These are phyloP conservation scores for Micrasema minimum DNA, from an alignment of 1,140 invertebrate genomes.

Conservation along the genomic window DNA sequence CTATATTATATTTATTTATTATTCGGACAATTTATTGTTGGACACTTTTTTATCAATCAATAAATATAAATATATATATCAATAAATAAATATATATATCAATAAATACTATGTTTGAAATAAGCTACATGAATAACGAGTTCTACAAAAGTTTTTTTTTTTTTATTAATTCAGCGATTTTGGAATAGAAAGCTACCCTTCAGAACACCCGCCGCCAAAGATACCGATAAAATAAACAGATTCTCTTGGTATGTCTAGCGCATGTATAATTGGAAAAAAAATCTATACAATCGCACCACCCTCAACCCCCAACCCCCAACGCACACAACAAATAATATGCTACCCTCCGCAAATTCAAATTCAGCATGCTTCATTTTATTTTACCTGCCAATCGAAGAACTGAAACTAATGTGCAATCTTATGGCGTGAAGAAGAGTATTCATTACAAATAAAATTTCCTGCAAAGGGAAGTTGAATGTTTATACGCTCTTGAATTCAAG, in stretches of 20 bases:
- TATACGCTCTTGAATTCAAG: background rate
- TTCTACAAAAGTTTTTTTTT: too few relatives aligned
- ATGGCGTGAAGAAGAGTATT: background rate
- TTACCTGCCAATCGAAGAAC: conserved; percentile 37
- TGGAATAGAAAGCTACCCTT: conserved; percentile 10
- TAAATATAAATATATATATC: too few relatives aligned
- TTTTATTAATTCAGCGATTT: too few relatives aligned
- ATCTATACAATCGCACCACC: conserved; percentile 19
- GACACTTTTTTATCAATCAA: too few relatives aligned
- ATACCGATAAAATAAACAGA: conserved; percentile 6
- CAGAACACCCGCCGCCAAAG: conserved; percentile 22
- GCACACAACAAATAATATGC: conserved; percentile 2
- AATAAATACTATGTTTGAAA: too few relatives aligned
- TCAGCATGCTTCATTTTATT: conserved; percentile 31
- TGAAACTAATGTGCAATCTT: conserved; percentile 15
- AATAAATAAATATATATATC: too few relatives aligned
- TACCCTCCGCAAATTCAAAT: conserved; percentile 36
- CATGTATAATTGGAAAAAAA: conserved; percentile 29
- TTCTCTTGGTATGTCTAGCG: background rate
- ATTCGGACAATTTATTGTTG: too few relatives aligned
- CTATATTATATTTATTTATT: too few relatives aligned
- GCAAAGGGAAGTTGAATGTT: background rate
- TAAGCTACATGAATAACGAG: too few relatives aligned
- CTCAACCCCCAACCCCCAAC: background rate
- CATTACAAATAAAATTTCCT: background rate